phyloP scores from a whole-genome alignment of 2,797 vertebrate genomes.

The Graptemys geographica region DNA sequence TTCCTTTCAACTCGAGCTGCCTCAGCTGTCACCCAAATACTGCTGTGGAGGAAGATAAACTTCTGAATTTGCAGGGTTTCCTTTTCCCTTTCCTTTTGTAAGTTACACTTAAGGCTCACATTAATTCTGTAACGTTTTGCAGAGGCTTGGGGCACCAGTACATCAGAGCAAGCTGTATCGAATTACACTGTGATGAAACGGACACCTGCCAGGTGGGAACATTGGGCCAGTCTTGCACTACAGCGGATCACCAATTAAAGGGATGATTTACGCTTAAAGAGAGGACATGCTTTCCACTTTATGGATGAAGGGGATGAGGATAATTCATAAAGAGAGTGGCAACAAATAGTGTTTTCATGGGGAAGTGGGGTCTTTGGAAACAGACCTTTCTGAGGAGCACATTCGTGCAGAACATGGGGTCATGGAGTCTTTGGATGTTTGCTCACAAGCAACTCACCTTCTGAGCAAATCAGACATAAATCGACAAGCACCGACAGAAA shows the following conservation, averaged over 20 bases:
- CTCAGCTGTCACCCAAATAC: conserved; percentile 41
- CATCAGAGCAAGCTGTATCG: conserved; percentile 5
- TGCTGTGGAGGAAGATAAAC: conserved; percentile 38
- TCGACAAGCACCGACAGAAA: rapidly evolving
- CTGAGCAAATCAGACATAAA: rapidly evolving
- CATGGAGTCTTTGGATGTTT: background rate
- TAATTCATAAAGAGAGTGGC: background rate
- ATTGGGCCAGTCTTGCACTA: conserved; percentile 14
- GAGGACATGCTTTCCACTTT: background rate
- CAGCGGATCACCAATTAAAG: conserved; percentile 68
- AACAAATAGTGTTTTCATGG: background rate
- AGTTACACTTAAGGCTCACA: background rate
- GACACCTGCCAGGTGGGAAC: conserved; percentile 60
- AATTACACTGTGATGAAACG: conserved; percentile 15
- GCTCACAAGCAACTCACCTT: background rate
- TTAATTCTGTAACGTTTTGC: background rate
- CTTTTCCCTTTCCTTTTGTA: background rate
- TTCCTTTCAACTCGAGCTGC: conserved; percentile 5
- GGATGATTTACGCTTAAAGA: conserved; percentile 50
- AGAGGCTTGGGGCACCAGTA: background rate
- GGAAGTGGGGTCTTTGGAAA: background rate
- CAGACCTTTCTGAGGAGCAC: rapidly evolving
- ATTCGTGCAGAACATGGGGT: background rate
- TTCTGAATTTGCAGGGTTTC: background rate
- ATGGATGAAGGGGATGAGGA: background rate